Base-by-base conservation (phyloP, 1,140 invertebrate species). In the Leptopilina boulardi region DNA sequence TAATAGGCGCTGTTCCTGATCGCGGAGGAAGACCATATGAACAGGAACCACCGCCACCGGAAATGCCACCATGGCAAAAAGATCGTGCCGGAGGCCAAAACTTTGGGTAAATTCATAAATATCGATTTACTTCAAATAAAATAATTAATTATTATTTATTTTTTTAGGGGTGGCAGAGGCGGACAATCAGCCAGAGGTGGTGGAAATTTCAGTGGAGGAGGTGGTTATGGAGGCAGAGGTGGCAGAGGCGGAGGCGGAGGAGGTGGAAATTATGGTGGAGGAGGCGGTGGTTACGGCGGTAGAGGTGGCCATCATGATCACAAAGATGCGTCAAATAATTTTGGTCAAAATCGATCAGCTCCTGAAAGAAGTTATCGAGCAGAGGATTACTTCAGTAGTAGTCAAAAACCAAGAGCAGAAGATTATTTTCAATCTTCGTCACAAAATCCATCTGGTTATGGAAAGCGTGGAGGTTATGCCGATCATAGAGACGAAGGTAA, bases 51-150 rank as follows among this genome's bases (percentile, higher is more conserved):
- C 98, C 98, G 1, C 97, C 97, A 5, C 97, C 97, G 11, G 98
- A 99, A 92, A 98, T 99, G 97, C 98, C 98, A 10, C 94, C 96
- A 0, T 99, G 97, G 96, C 94, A 96, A 84, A 95, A 97, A 81
- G 89, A 94, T 78, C 84, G 89, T 79, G 86, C 85, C 70, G 86
- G 77, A 78, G 81, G 83, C 59, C 38, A 71, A 54, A 77, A 83
- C 13, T 83, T 80, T 30, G 76, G 80, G 84, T 88, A 76, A 13
- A 23, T 42, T 56, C 38, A n/a, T n/a, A n/a, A n/a, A n/a, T n/a
- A n/a, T n/a, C n/a, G n/a, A n/a, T n/a, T n/a, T n/a, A n/a, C n/a
- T 34, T 11, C 42, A 73, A 30, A 74, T 47, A 26, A 73, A 77
- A 4, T 51, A 54, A 71, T 51, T n/a, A n/a, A n/a, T n/a, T n/a